Percentiles rank a stretch among this genome's conserved stretches.
Evolutionary conservation across 2,888 invertebrate species (phyloP).

Genomic region (Drosophila hawaiiensis): DNA sequence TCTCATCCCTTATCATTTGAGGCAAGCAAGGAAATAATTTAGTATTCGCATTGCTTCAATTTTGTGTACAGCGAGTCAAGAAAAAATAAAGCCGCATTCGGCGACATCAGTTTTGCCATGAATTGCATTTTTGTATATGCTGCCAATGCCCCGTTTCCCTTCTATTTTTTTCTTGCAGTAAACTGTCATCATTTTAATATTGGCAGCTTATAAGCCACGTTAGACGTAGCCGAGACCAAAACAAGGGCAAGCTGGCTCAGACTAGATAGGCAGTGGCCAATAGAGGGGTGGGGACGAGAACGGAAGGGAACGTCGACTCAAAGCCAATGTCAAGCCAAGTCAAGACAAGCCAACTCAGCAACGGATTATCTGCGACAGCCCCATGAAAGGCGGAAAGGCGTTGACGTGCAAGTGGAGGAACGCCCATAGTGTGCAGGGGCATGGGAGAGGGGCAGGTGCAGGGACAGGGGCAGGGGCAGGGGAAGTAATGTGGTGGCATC

Average conservation of each 20-base stretch:
- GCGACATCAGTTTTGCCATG: slow-evolving; percentile 72
- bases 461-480: neutral
- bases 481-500: slow-evolving; percentile 8
- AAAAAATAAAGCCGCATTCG: slow-evolving; percentile 57
- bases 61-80: slow-evolving; percentile 16
- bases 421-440: slow-evolving; percentile 7
- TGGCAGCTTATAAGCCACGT: slow-evolving; percentile 81
- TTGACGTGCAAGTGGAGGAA: slow-evolving; percentile 57
- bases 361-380: slow-evolving; percentile 77
- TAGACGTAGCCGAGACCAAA: slow-evolving; percentile 56
- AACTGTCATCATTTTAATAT: slow-evolving; percentile 81
- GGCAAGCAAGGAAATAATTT: slow-evolving; percentile 29
- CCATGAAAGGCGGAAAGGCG: slow-evolving; percentile 58
- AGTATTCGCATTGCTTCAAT: slow-evolving; percentile 59
- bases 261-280: neutral
- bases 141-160: slow-evolving; percentile 18
- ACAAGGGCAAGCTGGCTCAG: slow-evolving; percentile 11
- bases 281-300: neutral
- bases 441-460: neutral
- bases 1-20: slow-evolving; percentile 16
- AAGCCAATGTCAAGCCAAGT: slow-evolving; percentile 81
- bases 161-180: slow-evolving; percentile 51
- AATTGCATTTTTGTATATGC: slow-evolving; percentile 70
- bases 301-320: slow-evolving; percentile 52
- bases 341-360: slow-evolving; percentile 82